phyloP scores from a whole-genome alignment of 2,888 invertebrate genomes.

The Strigamia transsilvanica region DNA sequence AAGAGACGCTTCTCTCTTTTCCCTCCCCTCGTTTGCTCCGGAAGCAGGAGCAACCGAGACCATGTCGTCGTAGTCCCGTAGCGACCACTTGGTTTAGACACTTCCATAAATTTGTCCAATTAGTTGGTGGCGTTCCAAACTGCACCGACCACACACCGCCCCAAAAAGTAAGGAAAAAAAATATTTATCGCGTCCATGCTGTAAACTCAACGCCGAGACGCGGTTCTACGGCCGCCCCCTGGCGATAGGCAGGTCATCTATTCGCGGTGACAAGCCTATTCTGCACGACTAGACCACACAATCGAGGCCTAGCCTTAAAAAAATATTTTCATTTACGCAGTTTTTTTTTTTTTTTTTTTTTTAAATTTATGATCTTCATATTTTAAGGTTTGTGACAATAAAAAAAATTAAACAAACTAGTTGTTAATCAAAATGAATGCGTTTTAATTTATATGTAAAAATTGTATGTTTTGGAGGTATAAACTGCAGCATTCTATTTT shows the following conservation, averaged over 20 bases:
- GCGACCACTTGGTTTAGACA: constrained; percentile 46
- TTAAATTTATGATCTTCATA: constrained; percentile 9
- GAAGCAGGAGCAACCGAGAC: constrained; percentile 41
- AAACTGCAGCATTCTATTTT: not conserved
- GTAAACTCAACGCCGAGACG: constrained; percentile 40
- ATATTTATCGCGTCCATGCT: constrained; percentile 10
- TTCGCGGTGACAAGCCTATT: constrained; percentile 49
- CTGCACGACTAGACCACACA: constrained; percentile 49
- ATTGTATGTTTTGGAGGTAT: not conserved
- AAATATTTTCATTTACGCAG: constrained; percentile 27
- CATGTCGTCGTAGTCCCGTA: constrained; percentile 43
- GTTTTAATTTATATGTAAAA: constrained; percentile 30
- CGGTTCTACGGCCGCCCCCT: constrained; percentile 43
- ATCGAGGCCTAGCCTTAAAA: constrained; percentile 34
- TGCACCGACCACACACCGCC: constrained; percentile 49
- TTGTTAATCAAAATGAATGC: not conserved
- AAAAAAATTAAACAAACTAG: constrained; percentile 1
- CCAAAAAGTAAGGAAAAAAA: not conserved
- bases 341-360: constrained; percentile 14
- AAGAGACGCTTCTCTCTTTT: constrained; percentile 29
- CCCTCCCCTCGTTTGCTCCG: constrained; percentile 39
- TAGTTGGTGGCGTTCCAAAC: constrained; percentile 50
- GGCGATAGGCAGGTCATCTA: constrained; percentile 48
- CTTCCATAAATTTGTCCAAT: constrained; percentile 52
- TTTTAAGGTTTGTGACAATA: not conserved